Conservation (phyloP, 1,140 invertebrate genomes). For the Pseudobourletiella spinata region DNA sequence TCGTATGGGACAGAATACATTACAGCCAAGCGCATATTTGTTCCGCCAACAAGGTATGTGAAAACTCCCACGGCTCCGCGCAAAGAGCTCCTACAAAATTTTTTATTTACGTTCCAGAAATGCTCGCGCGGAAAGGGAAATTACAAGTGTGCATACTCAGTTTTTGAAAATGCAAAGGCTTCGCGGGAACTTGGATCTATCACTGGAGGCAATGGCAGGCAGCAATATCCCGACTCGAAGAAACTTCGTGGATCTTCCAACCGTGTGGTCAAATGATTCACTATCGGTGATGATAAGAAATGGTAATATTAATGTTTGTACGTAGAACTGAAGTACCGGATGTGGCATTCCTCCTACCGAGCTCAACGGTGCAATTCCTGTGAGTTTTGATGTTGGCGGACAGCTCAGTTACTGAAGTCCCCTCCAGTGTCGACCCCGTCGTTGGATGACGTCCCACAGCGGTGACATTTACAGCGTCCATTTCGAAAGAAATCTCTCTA, state of each 20-base stretch:
- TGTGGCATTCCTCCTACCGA: conserved; percentile 12
- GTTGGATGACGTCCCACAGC: not conserved
- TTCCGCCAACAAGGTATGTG: conserved; percentile 19
- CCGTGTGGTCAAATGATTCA: conserved; percentile 11
- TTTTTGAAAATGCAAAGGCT: conserved; percentile 25
- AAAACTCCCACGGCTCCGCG: conserved; percentile 22
- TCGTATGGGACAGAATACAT: conserved; percentile 33
- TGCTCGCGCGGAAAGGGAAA: not conserved
- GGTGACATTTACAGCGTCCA: no score
- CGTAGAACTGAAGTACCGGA: not conserved
- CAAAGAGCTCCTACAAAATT: not conserved
- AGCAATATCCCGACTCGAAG: conserved; percentile 19
- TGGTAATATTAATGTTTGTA: not conserved
- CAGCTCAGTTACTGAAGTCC: conserved; percentile 15
- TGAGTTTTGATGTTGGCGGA: conserved; percentile 21
- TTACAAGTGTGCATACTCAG: conserved; percentile 11
- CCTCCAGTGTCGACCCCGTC: conserved; percentile 14
- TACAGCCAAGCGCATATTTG: conserved; percentile 20
- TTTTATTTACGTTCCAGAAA: not conserved
- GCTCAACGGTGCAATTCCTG: conserved; percentile 25
- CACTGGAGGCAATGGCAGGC: conserved; percentile 12
- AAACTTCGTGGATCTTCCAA: conserved; percentile 13
- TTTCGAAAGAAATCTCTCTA: no score
- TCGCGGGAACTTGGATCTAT: conserved; percentile 23
- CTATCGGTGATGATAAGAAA: conserved; percentile 2